These are phyloP conservation scores for Naso thynnoides DNA, from an alignment of 2,797 vertebrate genomes.

Conservation along the genomic window DNA sequence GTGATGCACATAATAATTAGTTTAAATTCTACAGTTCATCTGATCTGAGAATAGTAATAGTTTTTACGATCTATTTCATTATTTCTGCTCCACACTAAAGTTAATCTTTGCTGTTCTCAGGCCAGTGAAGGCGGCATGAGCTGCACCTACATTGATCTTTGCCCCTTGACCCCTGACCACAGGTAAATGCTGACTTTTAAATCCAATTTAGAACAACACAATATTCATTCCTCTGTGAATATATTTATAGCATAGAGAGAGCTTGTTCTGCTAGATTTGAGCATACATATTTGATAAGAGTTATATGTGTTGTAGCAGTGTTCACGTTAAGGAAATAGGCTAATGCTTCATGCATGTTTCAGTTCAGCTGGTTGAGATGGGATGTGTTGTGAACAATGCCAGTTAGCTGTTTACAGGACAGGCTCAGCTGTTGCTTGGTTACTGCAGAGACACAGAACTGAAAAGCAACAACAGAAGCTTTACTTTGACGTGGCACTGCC, in stretches of 20 bases:
- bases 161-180: constrained; percentile 42
- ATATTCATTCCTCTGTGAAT: constrained; percentile 3
- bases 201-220: neutral
- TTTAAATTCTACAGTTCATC: neutral
- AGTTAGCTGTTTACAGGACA: constrained; percentile 66
- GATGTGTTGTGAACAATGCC: constrained; percentile 40
- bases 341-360: constrained; percentile 37
- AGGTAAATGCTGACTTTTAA: constrained; percentile 70
- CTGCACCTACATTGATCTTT: constrained; percentile 81
- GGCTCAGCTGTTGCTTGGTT: constrained; percentile 69
- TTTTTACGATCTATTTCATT: neutral
- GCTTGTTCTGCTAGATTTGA: constrained; percentile 14
- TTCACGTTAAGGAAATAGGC: constrained; percentile 42
- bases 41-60: neutral
- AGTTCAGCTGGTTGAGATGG: constrained; percentile 17
- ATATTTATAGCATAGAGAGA: neutral
- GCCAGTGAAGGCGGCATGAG: constrained; percentile 80
- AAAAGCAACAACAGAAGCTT: constrained; percentile 47
- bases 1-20: neutral
- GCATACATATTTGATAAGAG: constrained; percentile 55
- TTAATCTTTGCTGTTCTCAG: constrained; percentile 71
- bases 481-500: constrained; percentile 19
- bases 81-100: neutral
- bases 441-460: constrained; percentile 57
- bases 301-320: constrained; percentile 24